Base-by-base conservation (phyloP, 2,888 invertebrate species). In the Napeogenes inachia region DNA sequence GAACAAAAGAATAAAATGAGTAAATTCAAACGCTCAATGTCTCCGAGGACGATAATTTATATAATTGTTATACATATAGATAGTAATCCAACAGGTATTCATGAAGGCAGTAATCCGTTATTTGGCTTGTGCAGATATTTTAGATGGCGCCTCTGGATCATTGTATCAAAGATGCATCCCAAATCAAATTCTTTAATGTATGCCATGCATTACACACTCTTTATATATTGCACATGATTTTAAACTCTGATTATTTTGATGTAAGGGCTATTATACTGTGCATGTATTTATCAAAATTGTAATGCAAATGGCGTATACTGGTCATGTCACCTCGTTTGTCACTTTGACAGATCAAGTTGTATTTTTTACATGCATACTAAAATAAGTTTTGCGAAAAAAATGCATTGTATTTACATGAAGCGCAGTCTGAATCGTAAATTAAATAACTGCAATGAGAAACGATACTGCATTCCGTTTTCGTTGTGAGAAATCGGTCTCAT, bases 251-350 rank as follows among this genome's bases (percentile, higher is more conserved):
- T 2, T 0, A 4, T 3, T 13, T 1, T 0, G 2, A 8, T 13
- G 50, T 59, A 67, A 64, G 54, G 60, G 10, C 13, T 54, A 38
- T 33, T 59, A 47, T 64, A 38, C 57, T 47, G 30, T 62, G 58
- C 32, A 55, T 54, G 56, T 45, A 57, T 62, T 54, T 55, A 45
- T 47, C 33, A 59, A 56, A 59, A 53, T 71, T 71, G 50, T 60
- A 72, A 80, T 76, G 73, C 75, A 32, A 62, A 62, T 68, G 72
- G 70, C 73, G 77, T 72, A 70, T 67, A 63, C 64, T 71, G 64
- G 53, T 57, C 72, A 64, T 81, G 83, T 85, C 85, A 85, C 85
- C 83, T 81, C 84, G 76, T 83, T 76, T 80, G 79, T 84, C 84
- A 82, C 75, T 67, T 68, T 75, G 78, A 78, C 76, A 71, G 68